A percentile compares a stretch with the other conserved stretches of the same genome.
phyloP scores from a whole-genome alignment of 2,888 invertebrate genomes.

The Brassicogethes aeneus region DNA sequence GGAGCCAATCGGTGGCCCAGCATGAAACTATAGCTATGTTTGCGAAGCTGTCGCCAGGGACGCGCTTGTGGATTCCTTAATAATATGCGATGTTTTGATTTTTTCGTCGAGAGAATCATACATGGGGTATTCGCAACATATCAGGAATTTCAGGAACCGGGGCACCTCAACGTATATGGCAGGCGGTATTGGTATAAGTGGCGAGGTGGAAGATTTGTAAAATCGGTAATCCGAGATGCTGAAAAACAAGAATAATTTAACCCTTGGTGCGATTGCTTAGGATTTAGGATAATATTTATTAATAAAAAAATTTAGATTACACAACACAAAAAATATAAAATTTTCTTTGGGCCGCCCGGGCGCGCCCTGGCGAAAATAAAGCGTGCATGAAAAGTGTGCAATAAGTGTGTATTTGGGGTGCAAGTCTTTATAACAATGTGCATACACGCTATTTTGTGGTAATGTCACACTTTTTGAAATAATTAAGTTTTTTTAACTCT shows the following conservation, averaged over 20 bases:
- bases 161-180: constrained; percentile 83
- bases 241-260: constrained; percentile 35
- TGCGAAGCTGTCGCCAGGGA: constrained; percentile 56
- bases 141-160: constrained; percentile 66
- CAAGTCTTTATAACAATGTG: too few species aligned
- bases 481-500: too few species aligned
- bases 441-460: too few species aligned
- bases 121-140: constrained; percentile 84
- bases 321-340: too few species aligned
- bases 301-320: too few species aligned
- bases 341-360: too few species aligned
- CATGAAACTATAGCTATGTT: constrained; percentile 59
- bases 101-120: constrained; percentile 70
- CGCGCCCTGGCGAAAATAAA: too few species aligned
- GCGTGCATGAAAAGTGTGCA: too few species aligned
- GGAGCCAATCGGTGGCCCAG: constrained; percentile 25
- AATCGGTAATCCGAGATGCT: constrained; percentile 78
- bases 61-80: constrained; percentile 62
- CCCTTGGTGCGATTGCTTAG: not conserved
- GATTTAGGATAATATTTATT: too few species aligned
- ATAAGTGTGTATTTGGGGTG: too few species aligned
- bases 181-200: constrained; percentile 81
- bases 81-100: constrained; percentile 45
- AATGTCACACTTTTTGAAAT: too few species aligned
- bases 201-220: constrained; percentile 83